A percentile compares a stretch with the other conserved stretches of the same genome.
Evolutionary conservation across 2,113 vertebrate genomes (phyloP).

Genomic region (Varanus salvator): DNA sequence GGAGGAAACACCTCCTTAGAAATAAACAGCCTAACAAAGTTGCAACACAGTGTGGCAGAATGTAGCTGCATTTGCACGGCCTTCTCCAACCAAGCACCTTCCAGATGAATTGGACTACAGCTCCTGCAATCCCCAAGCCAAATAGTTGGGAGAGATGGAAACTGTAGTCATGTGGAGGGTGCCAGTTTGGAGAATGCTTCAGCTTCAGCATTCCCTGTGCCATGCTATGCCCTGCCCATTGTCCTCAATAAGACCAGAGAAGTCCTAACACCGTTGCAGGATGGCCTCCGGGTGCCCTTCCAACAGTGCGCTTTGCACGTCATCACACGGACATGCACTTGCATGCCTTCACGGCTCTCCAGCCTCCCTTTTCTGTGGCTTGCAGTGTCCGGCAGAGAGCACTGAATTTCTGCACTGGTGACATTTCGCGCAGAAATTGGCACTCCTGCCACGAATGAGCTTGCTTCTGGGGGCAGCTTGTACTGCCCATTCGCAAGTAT

Average conservation of each 20-base stretch:
- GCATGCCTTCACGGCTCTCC: background rate
- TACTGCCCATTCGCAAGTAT: conserved; percentile 10
- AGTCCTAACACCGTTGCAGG: background rate
- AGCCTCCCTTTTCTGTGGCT: conserved; percentile 28
- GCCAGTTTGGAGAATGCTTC: too few relatives aligned
- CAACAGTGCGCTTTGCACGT: too few relatives aligned
- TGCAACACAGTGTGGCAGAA: too few relatives aligned
- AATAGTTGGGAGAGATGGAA: too few relatives aligned
- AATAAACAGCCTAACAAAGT: background rate
- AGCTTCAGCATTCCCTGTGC: too few relatives aligned
- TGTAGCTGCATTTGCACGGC: background rate
- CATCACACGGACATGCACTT: background rate
- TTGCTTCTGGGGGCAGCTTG: conserved; percentile 28
- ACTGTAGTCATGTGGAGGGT: too few relatives aligned
- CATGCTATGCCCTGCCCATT: background rate
- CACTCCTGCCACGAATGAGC: conserved; percentile 36
- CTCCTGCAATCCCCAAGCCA: too few relatives aligned
- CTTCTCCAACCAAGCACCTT: too few relatives aligned
- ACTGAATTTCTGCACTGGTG: conserved; percentile 27
- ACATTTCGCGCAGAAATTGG: conserved; percentile 55
- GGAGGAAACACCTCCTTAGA: too few relatives aligned
- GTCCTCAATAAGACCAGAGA: background rate
- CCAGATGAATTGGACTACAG: too few relatives aligned
- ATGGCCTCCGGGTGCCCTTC: too few relatives aligned
- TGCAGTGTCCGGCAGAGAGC: conserved; percentile 33